A percentile compares a stretch with the other conserved stretches of the same genome.
These are phyloP conservation scores for Luehdorfia chinensis DNA, from an alignment of 1,140 invertebrate genomes.

Conservation along the genomic window DNA sequence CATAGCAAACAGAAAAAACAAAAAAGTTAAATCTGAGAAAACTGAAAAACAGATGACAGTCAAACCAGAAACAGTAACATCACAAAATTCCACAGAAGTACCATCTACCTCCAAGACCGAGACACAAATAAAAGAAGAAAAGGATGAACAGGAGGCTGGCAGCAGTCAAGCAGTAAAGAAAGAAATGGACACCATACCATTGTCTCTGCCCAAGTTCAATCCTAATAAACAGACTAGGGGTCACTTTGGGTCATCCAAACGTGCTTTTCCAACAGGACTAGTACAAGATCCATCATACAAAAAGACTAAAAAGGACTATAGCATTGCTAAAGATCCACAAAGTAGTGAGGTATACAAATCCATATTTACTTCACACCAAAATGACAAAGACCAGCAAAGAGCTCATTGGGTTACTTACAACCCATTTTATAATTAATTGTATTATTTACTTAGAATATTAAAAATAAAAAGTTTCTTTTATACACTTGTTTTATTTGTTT, in stretches of 20 bases:
- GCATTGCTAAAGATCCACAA: slow-evolving; percentile 94
- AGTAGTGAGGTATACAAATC: slow-evolving; percentile 95
- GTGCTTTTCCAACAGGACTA: slow-evolving; percentile 49
- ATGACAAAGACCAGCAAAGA: slow-evolving; percentile 89
- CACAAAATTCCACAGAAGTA: slow-evolving; percentile 20
- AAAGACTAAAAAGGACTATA: slow-evolving; percentile 88
- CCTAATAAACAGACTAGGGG: slow-evolving; percentile 64
- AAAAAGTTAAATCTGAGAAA: slow-evolving; percentile 76
- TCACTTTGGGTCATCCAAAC: slow-evolving; percentile 60
- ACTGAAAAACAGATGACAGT: slow-evolving; percentile 22
- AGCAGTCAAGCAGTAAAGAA: slow-evolving; percentile 41
- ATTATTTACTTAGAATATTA: not conserved
- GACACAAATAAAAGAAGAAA: slow-evolving; percentile 25
- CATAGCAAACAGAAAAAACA: slow-evolving; percentile 82
- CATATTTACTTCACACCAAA: slow-evolving; percentile 93
- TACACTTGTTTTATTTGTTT: not conserved
- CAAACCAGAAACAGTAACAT: slow-evolving; percentile 37
- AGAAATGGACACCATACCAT: slow-evolving; percentile 64
- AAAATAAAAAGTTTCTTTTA: not conserved
- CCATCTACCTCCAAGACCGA: slow-evolving; percentile 25
- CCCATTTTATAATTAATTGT: slow-evolving; percentile 92
- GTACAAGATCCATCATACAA: slow-evolving; percentile 83
- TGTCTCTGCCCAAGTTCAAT: slow-evolving; percentile 65
- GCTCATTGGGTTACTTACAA: slow-evolving; percentile 99
- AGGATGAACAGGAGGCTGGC: slow-evolving; percentile 21